Base-by-base conservation (phyloP, 2,888 invertebrate species). In the Leistus spinibarbis region DNA sequence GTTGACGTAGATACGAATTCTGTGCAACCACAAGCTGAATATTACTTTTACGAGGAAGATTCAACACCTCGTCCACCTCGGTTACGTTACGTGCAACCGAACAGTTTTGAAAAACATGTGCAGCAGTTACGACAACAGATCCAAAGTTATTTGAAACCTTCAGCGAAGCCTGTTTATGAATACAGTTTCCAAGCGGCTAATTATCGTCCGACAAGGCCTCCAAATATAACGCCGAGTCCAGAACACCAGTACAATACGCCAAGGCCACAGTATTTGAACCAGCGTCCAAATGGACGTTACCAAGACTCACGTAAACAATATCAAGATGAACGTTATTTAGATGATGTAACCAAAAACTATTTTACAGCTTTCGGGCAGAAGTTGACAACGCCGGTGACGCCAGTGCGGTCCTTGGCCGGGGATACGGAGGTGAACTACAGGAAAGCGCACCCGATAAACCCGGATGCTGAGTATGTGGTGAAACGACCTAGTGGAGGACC, bases 361-460 rank as follows among this genome's bases (percentile, higher is more conserved):
- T 93, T 92, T 81, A 92, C 91, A 24, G 89, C 91, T 79, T 93
- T 93, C 81, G 93, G 92, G 1, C 53, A 77, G 69, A 62, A 76
- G 19, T 66, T 77, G 79, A 77, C 75, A 79, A 70, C 79, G 78
- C 69, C 80, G 77, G 72, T 82, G 76, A 78, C 79, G 64, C 77
- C 81, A 77, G 77, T 81, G 69, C 83, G 86, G 57, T 89, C 90
- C 3, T 84, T 93, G 62, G 89, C 90, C 76, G 88, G 89, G 77
- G 94, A 93, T 80, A 91, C 91, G 0, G 84, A 90, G 9, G 91
- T 94, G 0, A 95, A 95, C 85, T 92, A 91, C 80, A 88, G 90
- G 62, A 88, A 87, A 63, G 92, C 92, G 3, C 84, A 91, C 66
- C 92, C 93, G 0, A 86, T 92, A 69, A 91, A 94, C 82, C 91